Evolutionary conservation across 2,797 vertebrate genomes (phyloP).

Genomic region (Euthynnus affinis): DNA sequence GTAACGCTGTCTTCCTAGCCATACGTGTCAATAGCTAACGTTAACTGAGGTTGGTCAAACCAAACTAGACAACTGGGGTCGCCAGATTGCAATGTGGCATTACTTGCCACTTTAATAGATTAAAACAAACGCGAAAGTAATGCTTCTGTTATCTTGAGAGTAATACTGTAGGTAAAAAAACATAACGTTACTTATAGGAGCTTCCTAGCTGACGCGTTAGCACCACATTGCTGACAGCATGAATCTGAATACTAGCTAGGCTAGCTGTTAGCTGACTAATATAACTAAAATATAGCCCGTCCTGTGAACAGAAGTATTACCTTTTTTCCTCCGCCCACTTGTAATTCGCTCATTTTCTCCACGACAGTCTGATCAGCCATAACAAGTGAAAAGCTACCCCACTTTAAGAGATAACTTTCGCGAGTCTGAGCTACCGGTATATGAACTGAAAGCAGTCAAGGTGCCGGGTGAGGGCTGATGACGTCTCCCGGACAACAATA

Average conservation of each 20-base stretch:
- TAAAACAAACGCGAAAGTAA: neutral
- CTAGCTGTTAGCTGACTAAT: conserved; percentile 49
- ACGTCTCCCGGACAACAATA: conserved; percentile 30
- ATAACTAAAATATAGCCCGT: neutral
- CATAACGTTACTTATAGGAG: neutral
- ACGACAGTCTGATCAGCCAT: conserved; percentile 81
- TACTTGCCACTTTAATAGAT: neutral
- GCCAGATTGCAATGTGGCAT: neutral
- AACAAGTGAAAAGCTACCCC: neutral
- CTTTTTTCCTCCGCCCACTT: conserved; percentile 79
- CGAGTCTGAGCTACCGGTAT: neutral
- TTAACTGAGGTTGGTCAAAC: conserved; percentile 1
- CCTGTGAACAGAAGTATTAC: conserved; percentile 41
- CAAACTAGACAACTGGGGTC: neutral
- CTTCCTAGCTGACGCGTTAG: conserved; percentile 5
- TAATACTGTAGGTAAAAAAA: rapidly evolving
- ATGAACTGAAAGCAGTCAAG: neutral
- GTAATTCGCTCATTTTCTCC: conserved; percentile 81
- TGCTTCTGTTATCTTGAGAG: rapidly evolving
- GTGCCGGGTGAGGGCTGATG: conserved; percentile 60
- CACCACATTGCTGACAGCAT: conserved; percentile 48
- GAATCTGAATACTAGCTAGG: conserved; percentile 37
- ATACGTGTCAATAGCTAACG: neutral
- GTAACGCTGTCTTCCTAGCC: rapidly evolving
- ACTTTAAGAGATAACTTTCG: conserved; percentile 7